Base-by-base conservation (phyloP, 2,113 vertebrate genomes). In the Eira barbara region DNA sequence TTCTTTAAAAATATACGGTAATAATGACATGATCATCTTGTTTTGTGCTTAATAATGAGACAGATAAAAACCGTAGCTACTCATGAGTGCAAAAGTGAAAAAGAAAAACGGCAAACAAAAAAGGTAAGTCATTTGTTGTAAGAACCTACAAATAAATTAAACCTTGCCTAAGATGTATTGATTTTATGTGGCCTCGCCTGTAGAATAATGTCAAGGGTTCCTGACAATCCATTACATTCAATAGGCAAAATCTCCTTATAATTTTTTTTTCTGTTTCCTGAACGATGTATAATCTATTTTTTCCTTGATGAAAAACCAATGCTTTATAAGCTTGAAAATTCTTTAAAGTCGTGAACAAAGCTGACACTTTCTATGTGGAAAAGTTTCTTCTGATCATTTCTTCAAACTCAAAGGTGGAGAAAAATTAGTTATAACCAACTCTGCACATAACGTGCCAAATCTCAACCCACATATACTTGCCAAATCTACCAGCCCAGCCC, bases 121-220 rank as follows among this genome's bases (percentile, higher is more conserved):
- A 98, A 98, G 97, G 96, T 97, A 99, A 99, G 98, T 98, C 96
- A 98, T 99, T 99, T 98, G 98, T 98, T 98, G 92, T 98, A 99
- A 98, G 98, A 99, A 98, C 97, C 98, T 98, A 98, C 98, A 99
- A 98, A 99, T 99, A 99, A 99, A 99, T 99, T 98, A 99, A 99
- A 98, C 96, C 98, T 98, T 98, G 98, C 98, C 98, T 99, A 99
- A 99, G 98, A 99, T 98, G 97, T 97, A 99, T 99, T 98, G 99
- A 99, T 99, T 98, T 98, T 98, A 97, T 98, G 98, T 98, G 98
- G 98, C 97, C 98, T 99, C 82, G 98, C 97, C 98, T 98, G 98
- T 98, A 98, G 98, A 99, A 98, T 98, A 99, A 99, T 98, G 98
- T 99, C 99, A 99, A 98, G 98, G 97, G 98, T 98, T 98, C 97